These are phyloP conservation scores for Corydoras maculifer DNA, from an alignment of 2,113 vertebrate species.

Conservation along the genomic window DNA sequence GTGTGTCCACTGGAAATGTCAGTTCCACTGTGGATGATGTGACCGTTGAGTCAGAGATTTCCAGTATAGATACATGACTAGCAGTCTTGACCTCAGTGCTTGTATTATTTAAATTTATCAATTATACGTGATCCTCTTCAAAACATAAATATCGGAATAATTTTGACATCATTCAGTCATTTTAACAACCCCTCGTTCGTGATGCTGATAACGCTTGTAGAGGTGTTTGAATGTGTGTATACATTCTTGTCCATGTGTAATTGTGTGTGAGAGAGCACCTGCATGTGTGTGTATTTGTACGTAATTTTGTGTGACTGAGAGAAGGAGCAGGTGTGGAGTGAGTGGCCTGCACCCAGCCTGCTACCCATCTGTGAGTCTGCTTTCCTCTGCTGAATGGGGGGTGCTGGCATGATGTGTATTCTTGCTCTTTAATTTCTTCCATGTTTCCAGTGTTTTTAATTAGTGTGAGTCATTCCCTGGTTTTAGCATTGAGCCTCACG, in stretches of 20 bases:
- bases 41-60: no score
- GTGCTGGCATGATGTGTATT: slow-evolving; percentile 31
- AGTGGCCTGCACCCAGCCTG: slow-evolving; percentile 68
- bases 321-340: slow-evolving; percentile 68
- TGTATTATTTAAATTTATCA: no score
- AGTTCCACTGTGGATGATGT: no score
- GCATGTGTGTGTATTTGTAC: slow-evolving; percentile 13
- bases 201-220: slow-evolving; percentile 26
- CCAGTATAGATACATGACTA: no score
- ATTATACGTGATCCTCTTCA: no score
- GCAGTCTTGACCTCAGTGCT: no score
- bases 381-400: slow-evolving; percentile 64
- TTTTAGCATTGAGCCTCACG: slow-evolving; percentile 14
- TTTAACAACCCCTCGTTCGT: no score
- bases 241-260: neutral
- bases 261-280: slow-evolving; percentile 17
- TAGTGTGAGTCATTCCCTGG: slow-evolving; percentile 23
- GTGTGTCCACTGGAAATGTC: no score
- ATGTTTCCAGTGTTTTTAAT: slow-evolving; percentile 31
- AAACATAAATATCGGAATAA: no score
- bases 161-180: no score
- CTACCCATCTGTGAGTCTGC: slow-evolving; percentile 74
- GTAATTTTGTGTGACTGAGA: slow-evolving; percentile 27
- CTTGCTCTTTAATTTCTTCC: slow-evolving; percentile 7
- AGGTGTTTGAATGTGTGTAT: slow-evolving; percentile 5